Evolutionary conservation across 1,140 invertebrate species (phyloP), one percentile per base, ranked within the genome.

Genomic region (Yoshiicerus persimilis): DNA sequence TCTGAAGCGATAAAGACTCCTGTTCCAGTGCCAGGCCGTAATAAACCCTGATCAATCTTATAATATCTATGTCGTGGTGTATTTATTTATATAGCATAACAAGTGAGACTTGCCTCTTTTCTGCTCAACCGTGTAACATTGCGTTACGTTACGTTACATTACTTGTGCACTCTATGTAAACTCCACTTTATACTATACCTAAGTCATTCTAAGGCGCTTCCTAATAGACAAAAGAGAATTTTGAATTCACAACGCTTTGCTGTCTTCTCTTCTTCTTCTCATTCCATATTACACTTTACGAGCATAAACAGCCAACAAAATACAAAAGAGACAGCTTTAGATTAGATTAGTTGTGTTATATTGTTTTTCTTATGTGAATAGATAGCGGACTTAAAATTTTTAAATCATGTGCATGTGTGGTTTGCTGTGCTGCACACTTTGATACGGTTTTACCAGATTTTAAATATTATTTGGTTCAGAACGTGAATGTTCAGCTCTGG

Each of bases 1-100:
- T 80, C 75, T 80, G 30, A n/a, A 80, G 75, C 75, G 75, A 80
- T 80, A 80, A 38, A 80, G 75, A 80, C 75, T 36, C 75, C 66
- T 36, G 75, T 80, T 80, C 75, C 75, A 80, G 75, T 36, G 32
- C 34, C 47, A 56, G 47, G 20, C 39, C 47, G n/a, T 56, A 56
- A 56, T 56, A 16, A 56, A 56, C 39, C 47, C 20, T 56, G n/a
- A 56, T 56, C 47, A 56, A 56, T 56, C 47, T 56, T 56, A 56
- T 16, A 56, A 56, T 56, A 56, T 56, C 47, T 56, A n/a, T 56
- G 47, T 56, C 9, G 16, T 41, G 39, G 39, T 41, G 16, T 41
- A 11, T 41, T 11, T 41, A 56, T 56, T 56, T 56, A 56, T 56
- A 56, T 56, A 56, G 13, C 1, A n/a, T n/a, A n/a, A 56, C 47